Evolutionary conservation across 2,113 vertebrate species (phyloP).

Genomic region (Todiramphus chloris): DNA sequence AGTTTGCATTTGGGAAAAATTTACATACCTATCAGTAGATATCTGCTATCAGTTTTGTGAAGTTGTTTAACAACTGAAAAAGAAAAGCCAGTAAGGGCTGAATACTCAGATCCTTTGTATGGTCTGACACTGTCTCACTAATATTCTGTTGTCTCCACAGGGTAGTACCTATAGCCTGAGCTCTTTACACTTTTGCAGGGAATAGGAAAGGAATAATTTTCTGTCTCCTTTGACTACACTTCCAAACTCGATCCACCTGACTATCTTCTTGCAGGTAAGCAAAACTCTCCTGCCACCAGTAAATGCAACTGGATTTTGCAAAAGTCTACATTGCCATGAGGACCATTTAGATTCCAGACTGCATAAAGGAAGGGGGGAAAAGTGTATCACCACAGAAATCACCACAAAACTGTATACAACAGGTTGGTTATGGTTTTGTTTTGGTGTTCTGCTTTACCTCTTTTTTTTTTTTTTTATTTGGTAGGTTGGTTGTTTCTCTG

Average conservation of each 20-base stretch:
- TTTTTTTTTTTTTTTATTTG: too few relatives aligned
- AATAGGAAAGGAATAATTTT: neutral
- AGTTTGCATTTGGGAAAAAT: neutral
- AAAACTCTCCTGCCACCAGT: neutral
- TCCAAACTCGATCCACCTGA: neutral
- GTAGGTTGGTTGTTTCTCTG: too few relatives aligned
- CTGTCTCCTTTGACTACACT: neutral
- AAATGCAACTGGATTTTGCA: neutral
- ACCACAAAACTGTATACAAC: neutral
- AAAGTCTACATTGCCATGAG: neutral
- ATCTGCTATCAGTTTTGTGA: neutral
- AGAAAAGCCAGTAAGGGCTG: neutral
- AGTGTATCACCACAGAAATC: neutral
- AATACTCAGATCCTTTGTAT: neutral
- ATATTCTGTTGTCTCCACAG: neutral
- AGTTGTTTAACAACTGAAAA: neutral
- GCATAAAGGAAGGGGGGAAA: neutral
- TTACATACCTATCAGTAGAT: neutral
- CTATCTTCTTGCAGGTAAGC: neutral
- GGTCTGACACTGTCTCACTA: neutral
- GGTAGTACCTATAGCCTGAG: neutral
- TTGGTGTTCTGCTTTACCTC: neutral
- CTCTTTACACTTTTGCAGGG: neutral
- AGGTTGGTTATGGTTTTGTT: too few relatives aligned
- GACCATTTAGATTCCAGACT: neutral